These are phyloP conservation scores for Hypanus sabinus DNA, from an alignment of 2,113 vertebrate genomes.

Conservation along the genomic window DNA sequence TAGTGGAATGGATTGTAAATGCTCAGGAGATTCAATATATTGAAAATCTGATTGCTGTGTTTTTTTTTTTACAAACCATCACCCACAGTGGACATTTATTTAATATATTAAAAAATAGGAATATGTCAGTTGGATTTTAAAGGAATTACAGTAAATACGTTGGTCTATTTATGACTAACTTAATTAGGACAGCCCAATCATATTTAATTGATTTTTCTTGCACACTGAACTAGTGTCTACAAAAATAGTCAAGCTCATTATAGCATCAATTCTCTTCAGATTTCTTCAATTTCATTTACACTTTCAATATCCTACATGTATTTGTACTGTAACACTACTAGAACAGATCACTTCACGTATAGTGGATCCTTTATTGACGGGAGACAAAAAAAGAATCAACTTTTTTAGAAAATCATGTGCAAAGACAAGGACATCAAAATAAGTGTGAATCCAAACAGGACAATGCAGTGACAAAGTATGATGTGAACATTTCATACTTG, in stretches of 20 bases:
- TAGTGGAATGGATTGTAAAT: slow-evolving; percentile 22
- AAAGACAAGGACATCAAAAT: background rate
- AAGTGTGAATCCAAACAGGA: background rate
- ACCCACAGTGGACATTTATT: background rate
- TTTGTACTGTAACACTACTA: background rate
- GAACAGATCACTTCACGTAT: background rate
- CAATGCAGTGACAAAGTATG: background rate
- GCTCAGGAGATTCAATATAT: slow-evolving; percentile 27
- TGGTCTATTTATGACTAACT: background rate
- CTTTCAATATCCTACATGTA: background rate
- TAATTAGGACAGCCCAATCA: background rate
- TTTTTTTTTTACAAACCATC: background rate
- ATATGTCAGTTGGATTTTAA: background rate
- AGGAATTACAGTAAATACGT: background rate
- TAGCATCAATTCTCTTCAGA: background rate
- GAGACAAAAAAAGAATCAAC: background rate
- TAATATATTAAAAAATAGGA: background rate
- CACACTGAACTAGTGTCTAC: background rate
- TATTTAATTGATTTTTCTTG: background rate
- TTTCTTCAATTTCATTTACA: background rate
- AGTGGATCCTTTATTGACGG: background rate
- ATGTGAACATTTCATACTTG: background rate
- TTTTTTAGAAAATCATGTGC: background rate
- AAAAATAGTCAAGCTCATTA: background rate
- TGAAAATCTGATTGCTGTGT: slow-evolving; percentile 26